Evolutionary conservation across 2,888 invertebrate species (phyloP).

Genomic region (Torymus aiolomorphi): DNA sequence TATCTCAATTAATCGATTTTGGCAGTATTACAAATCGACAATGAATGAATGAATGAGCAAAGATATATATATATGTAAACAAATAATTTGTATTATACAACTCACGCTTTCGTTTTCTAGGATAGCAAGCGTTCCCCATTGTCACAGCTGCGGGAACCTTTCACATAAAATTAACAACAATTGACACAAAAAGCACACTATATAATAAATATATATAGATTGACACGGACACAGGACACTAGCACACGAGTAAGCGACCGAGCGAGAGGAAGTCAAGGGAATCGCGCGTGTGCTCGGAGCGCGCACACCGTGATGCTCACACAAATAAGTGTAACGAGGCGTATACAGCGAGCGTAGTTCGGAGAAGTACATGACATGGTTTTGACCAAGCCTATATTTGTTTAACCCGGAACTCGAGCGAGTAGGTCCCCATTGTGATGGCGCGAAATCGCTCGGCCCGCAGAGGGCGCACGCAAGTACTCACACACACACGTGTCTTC

Average conservation of each 20-base stretch:
- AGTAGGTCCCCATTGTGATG: slow-evolving; percentile 42
- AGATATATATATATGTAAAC: too few species aligned
- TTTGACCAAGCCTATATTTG: slow-evolving; percentile 61
- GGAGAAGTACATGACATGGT: slow-evolving; percentile 60
- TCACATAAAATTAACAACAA: not conserved
- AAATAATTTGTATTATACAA: too few species aligned
- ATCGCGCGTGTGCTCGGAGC: slow-evolving; percentile 20
- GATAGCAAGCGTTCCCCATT: too few species aligned
- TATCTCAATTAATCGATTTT: too few species aligned
- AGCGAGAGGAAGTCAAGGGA: slow-evolving; percentile 53
- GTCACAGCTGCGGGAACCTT: too few species aligned
- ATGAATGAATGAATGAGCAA: too few species aligned
- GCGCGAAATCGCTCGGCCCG: slow-evolving; percentile 48
- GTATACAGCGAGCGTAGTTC: slow-evolving; percentile 48
- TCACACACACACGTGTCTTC: not conserved
- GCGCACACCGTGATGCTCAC: not conserved
- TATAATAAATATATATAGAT: not conserved
- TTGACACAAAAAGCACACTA: slow-evolving; percentile 26
- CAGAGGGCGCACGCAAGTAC: slow-evolving; percentile 6
- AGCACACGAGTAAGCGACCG: not conserved
- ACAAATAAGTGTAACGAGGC: slow-evolving; percentile 58
- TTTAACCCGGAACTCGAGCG: slow-evolving; percentile 59
- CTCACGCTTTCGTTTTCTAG: too few species aligned
- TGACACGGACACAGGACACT: not conserved
- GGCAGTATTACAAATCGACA: too few species aligned